Evolutionary conservation across 2,888 invertebrate species (phyloP).

Genomic region (Biston betularia): DNA sequence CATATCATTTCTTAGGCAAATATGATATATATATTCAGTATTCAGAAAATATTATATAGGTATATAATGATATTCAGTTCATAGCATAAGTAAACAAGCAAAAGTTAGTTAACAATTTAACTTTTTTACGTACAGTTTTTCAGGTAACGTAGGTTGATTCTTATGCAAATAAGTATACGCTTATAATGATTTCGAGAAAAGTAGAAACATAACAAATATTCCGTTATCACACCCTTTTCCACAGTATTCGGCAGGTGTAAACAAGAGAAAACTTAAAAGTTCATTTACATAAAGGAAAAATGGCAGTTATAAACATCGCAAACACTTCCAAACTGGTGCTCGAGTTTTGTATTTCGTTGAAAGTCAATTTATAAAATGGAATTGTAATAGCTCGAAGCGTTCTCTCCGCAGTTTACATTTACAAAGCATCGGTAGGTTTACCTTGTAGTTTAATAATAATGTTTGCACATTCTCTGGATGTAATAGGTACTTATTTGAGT

Average conservation of each 20-base stretch:
- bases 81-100: not conserved
- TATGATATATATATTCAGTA: too few species aligned
- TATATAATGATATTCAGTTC: not conserved
- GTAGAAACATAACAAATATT: not conserved
- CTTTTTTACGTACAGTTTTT: too few species aligned
- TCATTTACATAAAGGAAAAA: conserved; percentile 47
- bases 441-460: conserved; percentile 34
- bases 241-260: conserved; percentile 14
- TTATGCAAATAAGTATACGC: too few species aligned
- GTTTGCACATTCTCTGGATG: not conserved
- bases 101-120: too few species aligned
- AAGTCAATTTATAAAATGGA: conserved; percentile 58
- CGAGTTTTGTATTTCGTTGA: conserved; percentile 44
- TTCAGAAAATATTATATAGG: too few species aligned
- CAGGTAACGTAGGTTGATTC: too few species aligned
- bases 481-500: not conserved
- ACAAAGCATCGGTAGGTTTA: conserved; percentile 37
- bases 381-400: conserved; percentile 47
- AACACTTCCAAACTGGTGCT: conserved; percentile 38
- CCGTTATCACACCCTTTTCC: not conserved
- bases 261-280: conserved; percentile 37
- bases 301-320: conserved; percentile 44
- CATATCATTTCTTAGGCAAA: too few species aligned
- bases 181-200: not conserved
- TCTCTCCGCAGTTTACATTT: conserved; percentile 44